Evolutionary conservation across 2,888 invertebrate genomes (phyloP).

Genomic region (Callyntrura guangdongensis): DNA sequence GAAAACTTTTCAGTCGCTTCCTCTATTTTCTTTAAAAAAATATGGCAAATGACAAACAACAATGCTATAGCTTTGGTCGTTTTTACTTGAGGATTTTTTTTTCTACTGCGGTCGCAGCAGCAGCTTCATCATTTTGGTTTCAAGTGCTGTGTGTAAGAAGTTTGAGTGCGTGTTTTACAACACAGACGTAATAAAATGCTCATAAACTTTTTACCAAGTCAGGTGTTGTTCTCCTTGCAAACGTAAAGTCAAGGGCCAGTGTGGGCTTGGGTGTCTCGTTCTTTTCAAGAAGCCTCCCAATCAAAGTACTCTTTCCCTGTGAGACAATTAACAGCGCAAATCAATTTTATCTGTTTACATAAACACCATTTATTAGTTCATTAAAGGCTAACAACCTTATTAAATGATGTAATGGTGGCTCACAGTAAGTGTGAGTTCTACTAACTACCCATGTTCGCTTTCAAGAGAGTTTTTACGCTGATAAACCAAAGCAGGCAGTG

Average conservation of each 20-base stretch:
- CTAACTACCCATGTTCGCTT: not conserved
- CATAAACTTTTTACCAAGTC: constrained; percentile 87
- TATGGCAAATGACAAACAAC: no score
- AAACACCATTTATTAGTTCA: constrained; percentile 25
- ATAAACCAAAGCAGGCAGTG: not conserved
- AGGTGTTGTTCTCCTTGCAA: constrained; percentile 90
- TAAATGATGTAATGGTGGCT: constrained; percentile 18
- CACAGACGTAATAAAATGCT: constrained; percentile 80
- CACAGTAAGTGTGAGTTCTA: not conserved
- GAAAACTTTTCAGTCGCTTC: no score
- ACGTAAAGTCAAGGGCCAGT: constrained; percentile 94
- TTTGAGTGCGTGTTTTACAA: not conserved
- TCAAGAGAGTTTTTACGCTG: not conserved
- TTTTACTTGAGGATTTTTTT: no score
- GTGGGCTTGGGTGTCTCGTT: constrained; percentile 90
- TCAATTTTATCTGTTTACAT: constrained; percentile 38
- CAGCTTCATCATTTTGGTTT: not conserved
- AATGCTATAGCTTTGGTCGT: not conserved
- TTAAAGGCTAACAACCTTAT: constrained; percentile 45
- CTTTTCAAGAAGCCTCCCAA: constrained; percentile 87
- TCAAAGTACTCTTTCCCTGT: constrained; percentile 87
- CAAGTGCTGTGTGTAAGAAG: not conserved
- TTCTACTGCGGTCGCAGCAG: no score
- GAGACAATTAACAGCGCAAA: constrained; percentile 29
- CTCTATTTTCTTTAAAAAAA: no score